Percentiles rank a stretch among this genome's conserved stretches.
These are phyloP conservation scores for Amphibalanus amphitrite DNA, from an alignment of 1,140 invertebrate genomes.

Conservation along the genomic window DNA sequence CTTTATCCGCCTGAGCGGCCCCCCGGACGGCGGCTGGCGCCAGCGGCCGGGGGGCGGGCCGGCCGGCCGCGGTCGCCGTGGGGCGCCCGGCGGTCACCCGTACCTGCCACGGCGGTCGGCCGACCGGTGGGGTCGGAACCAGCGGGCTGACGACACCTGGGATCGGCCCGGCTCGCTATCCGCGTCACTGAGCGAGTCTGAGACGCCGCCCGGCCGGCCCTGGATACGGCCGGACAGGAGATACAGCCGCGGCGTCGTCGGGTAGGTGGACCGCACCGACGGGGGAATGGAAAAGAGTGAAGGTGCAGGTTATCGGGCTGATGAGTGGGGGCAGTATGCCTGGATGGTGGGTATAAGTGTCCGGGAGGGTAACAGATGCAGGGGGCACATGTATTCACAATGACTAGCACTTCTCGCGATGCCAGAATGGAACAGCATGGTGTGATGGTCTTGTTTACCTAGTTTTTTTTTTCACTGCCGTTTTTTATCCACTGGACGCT, in stretches of 20 bases:
- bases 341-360: constrained; percentile 9
- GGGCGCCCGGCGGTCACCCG: constrained; percentile 28
- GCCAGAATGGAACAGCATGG: not conserved
- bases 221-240: constrained; percentile 50
- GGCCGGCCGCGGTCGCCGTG: constrained; percentile 29
- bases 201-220: constrained; percentile 65
- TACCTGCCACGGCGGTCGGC: constrained; percentile 68
- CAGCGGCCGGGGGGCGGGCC: constrained; percentile 25
- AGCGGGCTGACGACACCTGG: no score
- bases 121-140: constrained; percentile 56
- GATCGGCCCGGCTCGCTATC: no score
- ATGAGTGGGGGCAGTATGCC: not conserved
- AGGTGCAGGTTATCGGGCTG: not conserved
- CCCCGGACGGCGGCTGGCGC: constrained; percentile 29
- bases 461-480: no score
- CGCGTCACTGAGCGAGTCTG: no score
- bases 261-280: constrained; percentile 49
- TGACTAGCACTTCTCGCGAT: not conserved
- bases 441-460: not conserved
- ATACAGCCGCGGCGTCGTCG: constrained; percentile 40
- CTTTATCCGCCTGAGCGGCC: not conserved
- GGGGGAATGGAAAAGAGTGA: no score
- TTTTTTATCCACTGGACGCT: no score
- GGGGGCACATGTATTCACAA: not conserved
- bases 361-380: not conserved